Evolutionary conservation across 2,888 invertebrate genomes (phyloP).

Genomic region (Arenicola marina): DNA sequence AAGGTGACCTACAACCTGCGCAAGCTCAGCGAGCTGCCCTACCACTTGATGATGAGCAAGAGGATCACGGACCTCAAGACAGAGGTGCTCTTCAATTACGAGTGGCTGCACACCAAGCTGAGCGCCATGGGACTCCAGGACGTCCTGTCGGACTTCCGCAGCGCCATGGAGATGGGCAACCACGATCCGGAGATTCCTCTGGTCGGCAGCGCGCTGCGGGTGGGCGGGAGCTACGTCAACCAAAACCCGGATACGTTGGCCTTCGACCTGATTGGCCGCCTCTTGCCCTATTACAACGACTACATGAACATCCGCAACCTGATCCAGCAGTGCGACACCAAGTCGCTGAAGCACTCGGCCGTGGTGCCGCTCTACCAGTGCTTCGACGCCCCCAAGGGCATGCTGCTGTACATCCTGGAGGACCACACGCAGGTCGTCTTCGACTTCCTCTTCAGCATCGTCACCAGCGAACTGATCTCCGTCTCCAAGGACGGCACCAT

Average conservation of each 20-base stretch:
- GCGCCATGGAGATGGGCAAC: conserved; percentile 18
- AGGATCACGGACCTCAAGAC: conserved; percentile 83
- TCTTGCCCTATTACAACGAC: conserved; percentile 86
- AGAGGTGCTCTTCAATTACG: conserved; percentile 92
- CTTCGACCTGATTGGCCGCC: conserved; percentile 85
- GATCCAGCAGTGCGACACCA: conserved; percentile 82
- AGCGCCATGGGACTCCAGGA: conserved; percentile 94
- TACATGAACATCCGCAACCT: conserved; percentile 78
- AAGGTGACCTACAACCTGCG: conserved; percentile 44
- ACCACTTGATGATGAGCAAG: conserved; percentile 39
- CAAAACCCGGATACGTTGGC: conserved; percentile 66
- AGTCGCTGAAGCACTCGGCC: conserved; percentile 75
- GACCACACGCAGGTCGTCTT: conserved; percentile 34
- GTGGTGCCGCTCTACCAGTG: conserved; percentile 36
- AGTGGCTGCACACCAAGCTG: conserved; percentile 93
- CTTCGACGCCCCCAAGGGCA: conserved; percentile 33
- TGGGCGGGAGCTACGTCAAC: conserved; percentile 35
- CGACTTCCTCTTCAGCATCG: conserved; percentile 32
- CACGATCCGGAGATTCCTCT: conserved; percentile 24
- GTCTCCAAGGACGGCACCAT: conserved; percentile 34
- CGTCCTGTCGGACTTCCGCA: conserved; percentile 81
- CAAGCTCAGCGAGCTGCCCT: conserved; percentile 52
- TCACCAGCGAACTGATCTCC: conserved; percentile 30
- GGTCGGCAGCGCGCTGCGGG: conserved; percentile 29
- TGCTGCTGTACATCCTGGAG: conserved; percentile 35